phyloP scores from a whole-genome alignment of 2,888 invertebrate species.

The Oscheius sp. region DNA sequence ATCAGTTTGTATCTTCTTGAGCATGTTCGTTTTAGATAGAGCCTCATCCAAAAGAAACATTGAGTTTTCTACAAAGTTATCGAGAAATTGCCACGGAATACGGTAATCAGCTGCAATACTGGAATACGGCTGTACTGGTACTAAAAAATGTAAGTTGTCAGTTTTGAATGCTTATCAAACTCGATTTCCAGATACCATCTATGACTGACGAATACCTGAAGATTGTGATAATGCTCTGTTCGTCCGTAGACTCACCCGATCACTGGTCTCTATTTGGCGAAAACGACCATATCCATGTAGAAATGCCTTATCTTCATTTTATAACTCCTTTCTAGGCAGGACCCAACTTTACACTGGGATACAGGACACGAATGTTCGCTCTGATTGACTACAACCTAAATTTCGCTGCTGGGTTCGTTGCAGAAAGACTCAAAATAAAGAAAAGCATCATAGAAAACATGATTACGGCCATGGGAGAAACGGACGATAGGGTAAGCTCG shows the following conservation, averaged over 20 bases:
- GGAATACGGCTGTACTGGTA: constrained; percentile 20
- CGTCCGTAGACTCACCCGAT: constrained; percentile 26
- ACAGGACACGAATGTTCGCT: neutral
- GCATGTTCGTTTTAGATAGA: constrained; percentile 2
- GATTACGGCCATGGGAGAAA: neutral
- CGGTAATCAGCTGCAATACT: constrained; percentile 32
- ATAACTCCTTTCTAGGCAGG: constrained; percentile 14
- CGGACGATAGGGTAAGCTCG: constrained; percentile 21
- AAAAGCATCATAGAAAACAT: neutral
- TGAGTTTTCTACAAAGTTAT: neutral
- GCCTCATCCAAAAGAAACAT: neutral
- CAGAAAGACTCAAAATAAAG: neutral
- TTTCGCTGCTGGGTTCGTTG: constrained; percentile 14
- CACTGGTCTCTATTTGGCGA: constrained; percentile 30
- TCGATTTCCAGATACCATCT: constrained; percentile 3
- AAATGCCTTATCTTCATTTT: neutral
- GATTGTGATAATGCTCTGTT: constrained; percentile 22
- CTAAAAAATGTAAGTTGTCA: neutral
- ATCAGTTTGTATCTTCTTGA: neutral
- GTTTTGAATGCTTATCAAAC: neutral
- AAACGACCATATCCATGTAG: neutral
- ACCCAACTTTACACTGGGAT: constrained; percentile 15
- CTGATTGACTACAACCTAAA: constrained; percentile 6
- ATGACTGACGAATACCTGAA: constrained; percentile 9
- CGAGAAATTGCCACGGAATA: constrained; percentile 23